Percentiles rank a stretch among this genome's conserved stretches.
Conservation (phyloP, 2,797 vertebrate species). For the Odontamblyopus rebecca region DNA sequence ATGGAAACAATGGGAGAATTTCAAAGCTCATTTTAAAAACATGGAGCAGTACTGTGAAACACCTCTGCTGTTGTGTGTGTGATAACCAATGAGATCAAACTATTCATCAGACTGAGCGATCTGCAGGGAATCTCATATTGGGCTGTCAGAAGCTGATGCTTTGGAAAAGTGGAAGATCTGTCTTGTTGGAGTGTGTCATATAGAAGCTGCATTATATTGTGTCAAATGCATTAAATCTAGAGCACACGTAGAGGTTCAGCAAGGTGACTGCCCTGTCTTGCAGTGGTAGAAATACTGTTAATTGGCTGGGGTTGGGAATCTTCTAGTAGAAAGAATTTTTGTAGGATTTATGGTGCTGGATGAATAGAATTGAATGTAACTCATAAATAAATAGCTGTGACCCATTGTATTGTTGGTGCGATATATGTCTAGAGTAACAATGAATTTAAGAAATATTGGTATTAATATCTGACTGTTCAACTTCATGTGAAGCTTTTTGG, state of each 20-base stretch:
- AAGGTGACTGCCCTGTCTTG: background rate
- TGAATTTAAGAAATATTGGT: too few species aligned
- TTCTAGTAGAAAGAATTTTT: too few species aligned
- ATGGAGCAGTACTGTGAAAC: conserved; percentile 56
- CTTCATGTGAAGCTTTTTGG: too few species aligned
- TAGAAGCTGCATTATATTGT: conserved; percentile 29
- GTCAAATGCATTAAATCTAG: conserved; percentile 42
- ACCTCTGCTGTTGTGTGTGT: conserved; percentile 29
- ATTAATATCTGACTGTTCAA: too few species aligned
- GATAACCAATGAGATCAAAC: conserved; percentile 36
- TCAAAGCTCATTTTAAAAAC: conserved; percentile 64
- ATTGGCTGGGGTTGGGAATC: too few species aligned
- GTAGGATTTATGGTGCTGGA: too few species aligned
- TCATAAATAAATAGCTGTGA: too few species aligned
- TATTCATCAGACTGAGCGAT: conserved; percentile 40
- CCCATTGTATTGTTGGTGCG: too few species aligned
- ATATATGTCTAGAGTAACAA: too few species aligned
- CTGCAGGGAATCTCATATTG: conserved; percentile 30
- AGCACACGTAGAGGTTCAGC: background rate
- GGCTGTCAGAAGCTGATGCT: conserved; percentile 15
- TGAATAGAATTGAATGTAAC: too few species aligned
- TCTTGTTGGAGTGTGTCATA: conserved; percentile 27
- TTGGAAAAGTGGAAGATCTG: conserved; percentile 22
- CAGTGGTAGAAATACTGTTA: background rate
- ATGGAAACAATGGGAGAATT: conserved; percentile 24